Percentiles rank a stretch among this genome's conserved stretches.
Conservation (phyloP, 1,140 invertebrate genomes). For the Apolygus lucorum region DNA sequence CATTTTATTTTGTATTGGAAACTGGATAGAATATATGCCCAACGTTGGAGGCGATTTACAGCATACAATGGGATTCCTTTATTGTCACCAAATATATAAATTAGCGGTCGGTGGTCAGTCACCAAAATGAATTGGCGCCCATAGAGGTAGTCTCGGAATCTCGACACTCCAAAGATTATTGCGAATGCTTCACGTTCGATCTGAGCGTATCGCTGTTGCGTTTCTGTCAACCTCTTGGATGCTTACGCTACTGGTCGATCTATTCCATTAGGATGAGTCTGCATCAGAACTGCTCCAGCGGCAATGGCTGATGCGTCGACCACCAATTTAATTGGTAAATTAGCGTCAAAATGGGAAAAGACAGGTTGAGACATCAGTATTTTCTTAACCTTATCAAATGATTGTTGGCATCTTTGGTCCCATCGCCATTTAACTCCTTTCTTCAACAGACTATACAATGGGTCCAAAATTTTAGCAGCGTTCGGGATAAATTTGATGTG, state of each 20-base stretch:
- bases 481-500: slow-evolving; percentile 29
- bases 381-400: slow-evolving; percentile 29
- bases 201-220: neutral
- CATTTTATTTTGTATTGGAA: no score
- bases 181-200: neutral
- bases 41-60: neutral
- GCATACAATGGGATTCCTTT: neutral
- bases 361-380: neutral
- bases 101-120: no score
- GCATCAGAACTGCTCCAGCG: neutral
- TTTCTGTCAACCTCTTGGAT: neutral
- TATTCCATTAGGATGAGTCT: neutral
- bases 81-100: neutral
- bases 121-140: neutral
- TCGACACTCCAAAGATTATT: neutral
- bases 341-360: neutral
- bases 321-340: neutral
- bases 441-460: slow-evolving; percentile 26
- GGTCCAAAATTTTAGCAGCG: slow-evolving; percentile 23
- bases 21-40: neutral
- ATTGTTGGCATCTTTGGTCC: slow-evolving; percentile 23
- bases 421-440: slow-evolving; percentile 27
- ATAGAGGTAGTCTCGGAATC: neutral
- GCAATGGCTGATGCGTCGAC: neutral
- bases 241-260: neutral